Evolutionary conservation across 2,113 vertebrate species (phyloP).

Genomic region (Anguilla japonica): DNA sequence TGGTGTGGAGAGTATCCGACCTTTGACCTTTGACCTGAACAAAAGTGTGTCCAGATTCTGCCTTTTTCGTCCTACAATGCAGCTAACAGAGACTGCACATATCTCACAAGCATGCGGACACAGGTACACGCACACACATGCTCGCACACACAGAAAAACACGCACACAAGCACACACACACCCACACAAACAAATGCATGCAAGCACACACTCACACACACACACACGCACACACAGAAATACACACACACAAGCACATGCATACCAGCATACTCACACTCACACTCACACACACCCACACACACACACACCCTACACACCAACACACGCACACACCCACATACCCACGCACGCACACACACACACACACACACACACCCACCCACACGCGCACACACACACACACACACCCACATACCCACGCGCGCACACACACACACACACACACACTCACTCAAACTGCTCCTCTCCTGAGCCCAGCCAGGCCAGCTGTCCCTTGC

Average conservation of each 20-base stretch:
- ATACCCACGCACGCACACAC: no score
- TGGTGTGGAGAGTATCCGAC: background rate
- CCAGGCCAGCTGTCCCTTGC: conserved; percentile 62
- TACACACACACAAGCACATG: no score
- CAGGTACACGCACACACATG: no score
- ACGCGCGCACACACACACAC: background rate
- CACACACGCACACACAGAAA: background rate
- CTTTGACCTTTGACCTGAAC: background rate
- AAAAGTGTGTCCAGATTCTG: background rate
- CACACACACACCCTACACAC: no score
- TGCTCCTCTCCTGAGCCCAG: background rate
- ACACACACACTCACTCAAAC: conserved; percentile 2
- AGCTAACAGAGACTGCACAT: no score
- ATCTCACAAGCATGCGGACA: no score
- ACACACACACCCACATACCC: background rate
- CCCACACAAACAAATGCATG: background rate
- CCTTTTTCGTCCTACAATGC: background rate
- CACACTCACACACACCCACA: no score
- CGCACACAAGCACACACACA: no score
- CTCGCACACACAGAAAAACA: no score
- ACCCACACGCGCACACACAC: background rate
- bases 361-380: background rate
- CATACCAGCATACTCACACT: no score
- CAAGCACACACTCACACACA: background rate
- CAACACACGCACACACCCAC: no score